phyloP scores from a whole-genome alignment of 1,140 invertebrate genomes.

The Saccostrea echinata region DNA sequence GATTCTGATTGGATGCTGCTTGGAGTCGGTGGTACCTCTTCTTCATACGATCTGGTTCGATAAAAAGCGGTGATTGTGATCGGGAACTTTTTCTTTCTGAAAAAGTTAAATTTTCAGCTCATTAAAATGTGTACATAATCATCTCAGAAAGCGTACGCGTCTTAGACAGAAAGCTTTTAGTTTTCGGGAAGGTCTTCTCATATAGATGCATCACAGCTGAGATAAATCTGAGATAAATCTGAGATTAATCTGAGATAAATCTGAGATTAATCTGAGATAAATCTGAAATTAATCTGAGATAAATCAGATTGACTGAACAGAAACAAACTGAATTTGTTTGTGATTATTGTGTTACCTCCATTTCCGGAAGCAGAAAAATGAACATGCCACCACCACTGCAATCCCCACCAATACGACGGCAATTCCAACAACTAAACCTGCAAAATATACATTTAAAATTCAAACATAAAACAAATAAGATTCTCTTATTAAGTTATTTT shows the following conservation, averaged over 20 bases:
- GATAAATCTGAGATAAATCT: no score
- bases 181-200: no score
- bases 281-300: no score
- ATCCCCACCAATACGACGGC: neutral
- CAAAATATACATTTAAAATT: neutral
- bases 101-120: neutral
- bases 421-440: neutral
- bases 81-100: neutral
- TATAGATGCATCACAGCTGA: no score
- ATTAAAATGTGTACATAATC: no score
- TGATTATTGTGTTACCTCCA: neutral
- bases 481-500: no score
- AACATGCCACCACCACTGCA: neutral
- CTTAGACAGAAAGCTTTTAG: no score
- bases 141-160: no score
- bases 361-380: constrained; percentile 19
- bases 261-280: no score
- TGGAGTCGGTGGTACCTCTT: neutral
- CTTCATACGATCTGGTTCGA: neutral
- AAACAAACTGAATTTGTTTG: no score
- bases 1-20: neutral
- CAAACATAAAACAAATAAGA: neutral
- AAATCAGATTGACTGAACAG: no score
- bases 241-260: no score
- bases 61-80: neutral